Evolutionary conservation across 2,797 vertebrate species (phyloP).

Genomic region (Sparidentex hasta): DNA sequence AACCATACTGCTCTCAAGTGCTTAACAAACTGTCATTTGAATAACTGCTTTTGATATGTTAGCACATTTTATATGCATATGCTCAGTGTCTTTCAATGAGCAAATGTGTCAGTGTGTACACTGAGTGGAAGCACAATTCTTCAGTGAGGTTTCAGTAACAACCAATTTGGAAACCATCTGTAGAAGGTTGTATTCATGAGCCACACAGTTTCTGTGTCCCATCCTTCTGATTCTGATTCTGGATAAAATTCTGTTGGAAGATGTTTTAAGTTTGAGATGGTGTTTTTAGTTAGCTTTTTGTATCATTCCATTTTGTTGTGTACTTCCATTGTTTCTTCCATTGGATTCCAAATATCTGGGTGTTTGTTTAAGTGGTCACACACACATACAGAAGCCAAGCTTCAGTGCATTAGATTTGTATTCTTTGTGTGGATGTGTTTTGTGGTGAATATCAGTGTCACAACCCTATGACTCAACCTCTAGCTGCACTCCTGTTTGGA

Average conservation of each 20-base stretch:
- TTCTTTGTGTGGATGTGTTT: slow-evolving; percentile 36
- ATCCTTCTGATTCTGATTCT: too few relatives aligned
- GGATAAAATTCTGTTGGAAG: neutral
- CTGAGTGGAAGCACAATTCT: slow-evolving; percentile 1
- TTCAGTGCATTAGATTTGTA: neutral
- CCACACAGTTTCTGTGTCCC: too few relatives aligned
- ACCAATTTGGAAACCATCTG: slow-evolving; percentile 13
- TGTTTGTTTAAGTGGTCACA: neutral
- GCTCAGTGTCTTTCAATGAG: slow-evolving; percentile 22
- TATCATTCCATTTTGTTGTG: neutral
- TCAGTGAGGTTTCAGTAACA: slow-evolving; percentile 15
- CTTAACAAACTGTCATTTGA: slow-evolving; percentile 52
- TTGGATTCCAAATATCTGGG: neutral
- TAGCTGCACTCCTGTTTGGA: slow-evolving; percentile 27
- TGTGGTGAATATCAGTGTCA: slow-evolving; percentile 23
- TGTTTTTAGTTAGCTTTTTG: neutral
- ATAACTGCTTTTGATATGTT: slow-evolving; percentile 53
- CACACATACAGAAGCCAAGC: neutral
- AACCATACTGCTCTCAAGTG: slow-evolving; percentile 47
- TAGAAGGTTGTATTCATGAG: neutral
- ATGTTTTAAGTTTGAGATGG: too few relatives aligned
- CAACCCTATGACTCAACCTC: slow-evolving; percentile 44
- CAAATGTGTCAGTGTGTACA: slow-evolving; percentile 10
- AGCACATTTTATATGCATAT: slow-evolving; percentile 22
- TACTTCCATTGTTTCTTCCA: neutral